phyloP scores from a whole-genome alignment of 2,888 invertebrate genomes.

The Pharmacophagus antenor region DNA sequence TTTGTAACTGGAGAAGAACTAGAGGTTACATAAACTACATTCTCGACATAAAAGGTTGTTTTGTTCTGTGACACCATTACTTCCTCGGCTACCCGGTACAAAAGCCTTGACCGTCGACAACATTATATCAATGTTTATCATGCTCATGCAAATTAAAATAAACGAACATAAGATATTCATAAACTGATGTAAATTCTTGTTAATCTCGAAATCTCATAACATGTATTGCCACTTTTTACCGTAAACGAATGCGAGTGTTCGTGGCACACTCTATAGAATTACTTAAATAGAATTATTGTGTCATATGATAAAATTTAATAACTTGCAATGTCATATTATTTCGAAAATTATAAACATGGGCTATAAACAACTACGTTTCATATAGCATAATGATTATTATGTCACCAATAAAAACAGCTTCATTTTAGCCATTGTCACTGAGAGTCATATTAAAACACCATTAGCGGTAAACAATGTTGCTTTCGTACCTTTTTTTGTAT shows the following conservation, averaged over 20 bases:
- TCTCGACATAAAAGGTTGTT: slow-evolving; percentile 1
- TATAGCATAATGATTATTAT: no score
- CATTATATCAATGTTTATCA: slow-evolving; percentile 13
- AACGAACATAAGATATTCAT: slow-evolving; percentile 4
- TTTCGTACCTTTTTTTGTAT: no score
- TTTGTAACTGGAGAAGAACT: no score
- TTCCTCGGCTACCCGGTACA: background rate
- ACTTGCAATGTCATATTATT: background rate
- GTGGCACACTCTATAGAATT: background rate
- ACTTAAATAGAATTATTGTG: background rate
- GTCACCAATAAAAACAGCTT: no score
- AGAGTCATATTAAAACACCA: no score
- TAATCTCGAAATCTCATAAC: slow-evolving; percentile 24
- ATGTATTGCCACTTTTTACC: slow-evolving; percentile 13
- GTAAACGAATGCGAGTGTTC: background rate
- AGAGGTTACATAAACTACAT: no score
- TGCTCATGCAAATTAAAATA: slow-evolving; percentile 24
- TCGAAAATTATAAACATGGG: no score
- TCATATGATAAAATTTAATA: background rate
- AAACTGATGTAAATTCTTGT: slow-evolving; percentile 13
- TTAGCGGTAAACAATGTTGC: no score
- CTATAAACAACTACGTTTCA: no score
- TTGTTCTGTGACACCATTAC: slow-evolving; percentile 13
- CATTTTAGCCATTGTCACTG: no score
- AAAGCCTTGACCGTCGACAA: slow-evolving; percentile 26